Conservation (phyloP, 2,113 vertebrate species). For the Melierax canorus region DNA sequence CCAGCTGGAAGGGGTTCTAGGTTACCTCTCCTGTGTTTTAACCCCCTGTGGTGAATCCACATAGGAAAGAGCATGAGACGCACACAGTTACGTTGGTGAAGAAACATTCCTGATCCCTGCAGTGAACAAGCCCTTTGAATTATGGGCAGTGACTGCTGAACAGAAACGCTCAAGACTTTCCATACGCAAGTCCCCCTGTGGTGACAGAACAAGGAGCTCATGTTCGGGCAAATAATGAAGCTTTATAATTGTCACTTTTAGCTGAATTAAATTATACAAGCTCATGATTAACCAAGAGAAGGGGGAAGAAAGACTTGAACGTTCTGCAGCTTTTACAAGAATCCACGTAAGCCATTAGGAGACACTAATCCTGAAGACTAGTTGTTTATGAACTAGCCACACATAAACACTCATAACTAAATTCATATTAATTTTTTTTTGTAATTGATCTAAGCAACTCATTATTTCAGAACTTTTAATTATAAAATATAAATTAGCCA, state of each 20-base stretch:
- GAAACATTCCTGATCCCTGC: neutral
- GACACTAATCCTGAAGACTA: neutral
- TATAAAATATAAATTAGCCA: neutral
- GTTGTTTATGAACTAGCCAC: neutral
- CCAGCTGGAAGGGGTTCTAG: neutral
- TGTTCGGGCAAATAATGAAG: neutral
- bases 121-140: neutral
- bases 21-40: neutral
- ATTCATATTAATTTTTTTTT: neutral
- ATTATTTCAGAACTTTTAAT: neutral
- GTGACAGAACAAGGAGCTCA: neutral
- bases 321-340: neutral
- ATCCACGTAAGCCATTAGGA: neutral
- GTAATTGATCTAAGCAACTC: neutral
- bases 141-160: neutral
- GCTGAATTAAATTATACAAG: neutral
- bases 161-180: rapidly evolving
- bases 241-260: neutral
- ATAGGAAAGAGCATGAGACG: neutral
- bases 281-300: neutral
- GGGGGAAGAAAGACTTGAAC: neutral
- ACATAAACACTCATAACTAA: neutral
- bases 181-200: neutral
- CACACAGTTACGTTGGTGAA: neutral
- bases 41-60: neutral